Percentiles rank a stretch among this genome's conserved stretches.
Conservation (phyloP, 1,140 invertebrate genomes). For the Cylas formicarius region DNA sequence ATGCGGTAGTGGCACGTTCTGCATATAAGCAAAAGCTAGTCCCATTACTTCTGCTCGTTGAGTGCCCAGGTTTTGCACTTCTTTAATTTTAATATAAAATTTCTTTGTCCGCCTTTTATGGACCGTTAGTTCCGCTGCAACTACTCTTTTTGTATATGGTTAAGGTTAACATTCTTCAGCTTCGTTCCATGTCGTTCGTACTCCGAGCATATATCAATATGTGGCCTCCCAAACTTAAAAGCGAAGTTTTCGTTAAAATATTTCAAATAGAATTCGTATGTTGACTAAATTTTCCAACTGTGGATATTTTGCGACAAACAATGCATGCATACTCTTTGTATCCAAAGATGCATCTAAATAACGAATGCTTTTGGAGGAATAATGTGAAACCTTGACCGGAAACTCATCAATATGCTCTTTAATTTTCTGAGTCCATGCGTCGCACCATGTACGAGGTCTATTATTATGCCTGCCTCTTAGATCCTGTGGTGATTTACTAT, state of each 20-base stretch:
- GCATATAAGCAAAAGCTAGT: conserved; percentile 36
- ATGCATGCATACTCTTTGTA: conserved; percentile 35
- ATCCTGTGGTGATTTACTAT: conserved; percentile 18
- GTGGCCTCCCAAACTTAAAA: conserved; percentile 30
- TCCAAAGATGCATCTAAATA: conserved; percentile 33
- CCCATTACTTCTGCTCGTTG: conserved; percentile 16
- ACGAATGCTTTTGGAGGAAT: conserved; percentile 21
- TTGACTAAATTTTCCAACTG: conserved; percentile 20
- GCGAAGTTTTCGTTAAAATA: conserved; percentile 31
- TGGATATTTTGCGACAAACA: conserved; percentile 13
- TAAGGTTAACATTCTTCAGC: too few relatives aligned
- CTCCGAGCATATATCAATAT: conserved; percentile 30
- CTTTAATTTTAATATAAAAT: conserved; percentile 28
- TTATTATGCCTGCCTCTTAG: conserved; percentile 20
- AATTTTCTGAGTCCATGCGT: conserved; percentile 17
- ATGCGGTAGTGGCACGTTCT: conserved; percentile 28
- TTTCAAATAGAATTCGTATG: conserved; percentile 33
- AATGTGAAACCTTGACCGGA: conserved; percentile 21
- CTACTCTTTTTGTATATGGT: too few relatives aligned
- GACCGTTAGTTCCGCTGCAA: conserved; percentile 5
- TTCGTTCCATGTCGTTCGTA: too few relatives aligned
- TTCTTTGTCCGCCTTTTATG: conserved; percentile 28
- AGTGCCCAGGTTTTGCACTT: conserved; percentile 21
- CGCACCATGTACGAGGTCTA: conserved; percentile 10
- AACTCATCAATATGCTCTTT: conserved; percentile 20